Conservation (phyloP, 2,888 invertebrate genomes). For the Linnaemya tessellans region DNA sequence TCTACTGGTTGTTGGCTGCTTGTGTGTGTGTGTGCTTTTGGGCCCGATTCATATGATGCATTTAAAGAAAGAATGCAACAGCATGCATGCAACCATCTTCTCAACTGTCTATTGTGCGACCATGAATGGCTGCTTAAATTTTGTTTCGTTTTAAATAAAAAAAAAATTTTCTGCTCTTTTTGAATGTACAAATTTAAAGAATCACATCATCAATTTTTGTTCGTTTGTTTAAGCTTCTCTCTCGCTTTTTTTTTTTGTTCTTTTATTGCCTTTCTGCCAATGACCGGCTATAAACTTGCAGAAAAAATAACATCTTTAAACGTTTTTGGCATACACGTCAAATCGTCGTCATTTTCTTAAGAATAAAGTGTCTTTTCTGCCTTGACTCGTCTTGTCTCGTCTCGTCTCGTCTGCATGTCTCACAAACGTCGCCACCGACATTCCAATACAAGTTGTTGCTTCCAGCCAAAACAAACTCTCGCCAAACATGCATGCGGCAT, state of each 20-base stretch:
- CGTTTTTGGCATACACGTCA: conserved; percentile 60
- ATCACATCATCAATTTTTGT: conserved; percentile 34
- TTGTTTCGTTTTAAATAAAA: conserved; percentile 4
- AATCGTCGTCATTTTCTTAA: conserved; percentile 51
- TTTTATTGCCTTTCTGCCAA: conserved; percentile 2
- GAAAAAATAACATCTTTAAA: conserved; percentile 36
- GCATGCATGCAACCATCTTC: neutral
- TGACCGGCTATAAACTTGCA: neutral
- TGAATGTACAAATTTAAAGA: conserved; percentile 28
- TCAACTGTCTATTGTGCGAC: neutral
- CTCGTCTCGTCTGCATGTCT: conserved; percentile 23
- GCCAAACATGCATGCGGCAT: neutral
- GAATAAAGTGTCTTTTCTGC: conserved; percentile 37
- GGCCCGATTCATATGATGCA: conserved; percentile 24
- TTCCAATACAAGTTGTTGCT: conserved; percentile 47
- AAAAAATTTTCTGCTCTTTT: neutral
- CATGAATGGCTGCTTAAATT: neutral
- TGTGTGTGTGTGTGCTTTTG: conserved; percentile 1
- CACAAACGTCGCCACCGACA: conserved; percentile 35
- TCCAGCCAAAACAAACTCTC: neutral
- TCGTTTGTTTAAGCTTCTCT: neutral
- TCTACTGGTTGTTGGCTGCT: neutral
- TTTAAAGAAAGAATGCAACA: conserved; percentile 26
- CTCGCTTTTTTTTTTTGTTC: neutral
- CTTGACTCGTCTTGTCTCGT: conserved; percentile 18